Base-by-base conservation (phyloP, 1,140 invertebrate genomes). In the Drosophila asahinai region DNA sequence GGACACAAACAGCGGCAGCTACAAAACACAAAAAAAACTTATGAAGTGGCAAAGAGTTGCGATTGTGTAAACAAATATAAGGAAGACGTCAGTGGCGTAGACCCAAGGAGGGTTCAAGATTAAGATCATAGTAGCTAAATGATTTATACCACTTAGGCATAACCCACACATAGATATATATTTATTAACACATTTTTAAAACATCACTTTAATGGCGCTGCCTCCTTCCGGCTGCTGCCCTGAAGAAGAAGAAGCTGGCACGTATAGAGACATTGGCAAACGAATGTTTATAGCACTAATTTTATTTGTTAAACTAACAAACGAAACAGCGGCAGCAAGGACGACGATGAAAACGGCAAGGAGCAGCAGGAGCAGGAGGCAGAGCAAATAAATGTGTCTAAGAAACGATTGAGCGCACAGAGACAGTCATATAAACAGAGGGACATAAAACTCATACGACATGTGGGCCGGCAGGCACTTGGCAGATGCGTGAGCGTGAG, bases 221-320 rank as follows among this genome's bases (percentile, higher is more conserved):
- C 38, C 36, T 40, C n/a, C 11, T 36, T 40, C 14, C 22, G 12
- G 36, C n/a, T 19, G 47, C 40, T 49, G 17, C 36, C 33, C 19
- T 15, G 17, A 55, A 15, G 7, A 38, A 22, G 36, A 38, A 9
- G 36, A 12, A 14, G 52, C 36, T 25, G 49, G 30, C 63, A 66
- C 63, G 72, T 45, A 61, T 38, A 48, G 43, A 71, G 66, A 51
- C 73, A 66, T 79, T 79, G 71, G 61, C 76, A 68, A 76, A 64
- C 81, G 81, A 86, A 86, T 86, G 83, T 86, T 86, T 86, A 86
- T 86, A 73, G 83, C 83, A 86, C 83, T 86, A 86, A 86, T 86
- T 86, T 82, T 86, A 86, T 86, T 86, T 86, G 83, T 86, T 82
- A 77, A 86, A 86, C 83, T 79, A 79, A 81, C 79, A 86, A 68